A percentile compares a stretch with the other conserved stretches of the same genome.
Conservation (phyloP, 2,888 invertebrate genomes). For the Saturnia japonica region DNA sequence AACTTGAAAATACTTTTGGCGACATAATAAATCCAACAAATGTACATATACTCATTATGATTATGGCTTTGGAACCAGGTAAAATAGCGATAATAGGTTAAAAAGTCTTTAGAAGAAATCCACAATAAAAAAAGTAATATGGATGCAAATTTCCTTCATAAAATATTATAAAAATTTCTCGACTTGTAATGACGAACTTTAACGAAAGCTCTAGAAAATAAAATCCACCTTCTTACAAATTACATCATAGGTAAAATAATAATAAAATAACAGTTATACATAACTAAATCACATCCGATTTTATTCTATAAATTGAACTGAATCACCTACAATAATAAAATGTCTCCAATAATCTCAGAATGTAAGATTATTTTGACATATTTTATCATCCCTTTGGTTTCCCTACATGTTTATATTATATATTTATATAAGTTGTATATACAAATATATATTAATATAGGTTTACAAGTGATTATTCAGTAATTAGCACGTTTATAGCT, state of each 20-base stretch:
- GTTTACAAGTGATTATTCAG: not conserved
- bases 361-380: not conserved
- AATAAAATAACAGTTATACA: not conserved
- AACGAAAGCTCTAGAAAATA: too few species aligned
- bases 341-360: not conserved
- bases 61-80: not conserved
- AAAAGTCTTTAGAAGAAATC: not conserved
- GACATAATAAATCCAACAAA: conserved; percentile 11
- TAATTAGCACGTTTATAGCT: not conserved
- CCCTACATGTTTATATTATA: not conserved
- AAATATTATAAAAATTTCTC: not conserved
- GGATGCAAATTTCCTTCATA: not conserved
- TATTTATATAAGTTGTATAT: not conserved
- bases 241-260: not conserved
- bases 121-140: not conserved
- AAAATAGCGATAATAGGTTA: not conserved
- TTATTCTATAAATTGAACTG: not conserved
- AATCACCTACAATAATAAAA: not conserved
- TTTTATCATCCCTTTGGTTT: not conserved
- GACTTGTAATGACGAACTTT: not conserved
- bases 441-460: not conserved
- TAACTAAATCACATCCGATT: not conserved
- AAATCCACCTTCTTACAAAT: not conserved
- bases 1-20: not conserved
- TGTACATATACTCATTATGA: not conserved